Conservation (phyloP, 1,140 invertebrate species). For the Adelges cooleyi region DNA sequence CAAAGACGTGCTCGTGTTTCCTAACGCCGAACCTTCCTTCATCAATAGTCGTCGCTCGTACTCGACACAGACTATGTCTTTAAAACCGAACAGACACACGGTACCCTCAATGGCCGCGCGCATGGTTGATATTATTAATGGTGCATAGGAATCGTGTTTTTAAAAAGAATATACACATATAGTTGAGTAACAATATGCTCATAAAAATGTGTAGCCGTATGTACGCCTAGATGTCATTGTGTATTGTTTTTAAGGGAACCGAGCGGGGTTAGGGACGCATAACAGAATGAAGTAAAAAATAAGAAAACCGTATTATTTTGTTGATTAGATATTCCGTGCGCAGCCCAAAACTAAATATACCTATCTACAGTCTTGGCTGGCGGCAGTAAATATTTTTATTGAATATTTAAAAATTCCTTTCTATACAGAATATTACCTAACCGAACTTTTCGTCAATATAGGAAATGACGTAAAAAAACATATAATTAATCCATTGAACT, state of each 20-base stretch:
- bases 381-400: neutral
- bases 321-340: slow-evolving; percentile 10
- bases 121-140: no score
- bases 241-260: slow-evolving; percentile 6
- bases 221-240: neutral
- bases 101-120: neutral
- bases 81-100: neutral
- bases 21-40: neutral
- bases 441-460: neutral
- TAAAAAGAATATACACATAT: neutral
- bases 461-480: neutral
- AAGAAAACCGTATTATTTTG: no score
- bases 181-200: neutral
- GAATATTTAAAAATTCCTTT: neutral
- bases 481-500: neutral
- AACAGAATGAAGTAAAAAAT: no score
- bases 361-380: neutral
- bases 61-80: neutral
- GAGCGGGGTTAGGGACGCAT: no score
- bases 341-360: neutral
- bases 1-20: slow-evolving; percentile 8
- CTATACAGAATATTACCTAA: neutral
- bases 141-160: slow-evolving; percentile 1
- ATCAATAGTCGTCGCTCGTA: slow-evolving; percentile 11
- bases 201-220: slow-evolving; percentile 8